Percentiles rank a stretch among this genome's conserved stretches.
Evolutionary conservation across 92 coral and sea anemone species (phyloP).

Genomic region (Virgularia gustaviana): DNA sequence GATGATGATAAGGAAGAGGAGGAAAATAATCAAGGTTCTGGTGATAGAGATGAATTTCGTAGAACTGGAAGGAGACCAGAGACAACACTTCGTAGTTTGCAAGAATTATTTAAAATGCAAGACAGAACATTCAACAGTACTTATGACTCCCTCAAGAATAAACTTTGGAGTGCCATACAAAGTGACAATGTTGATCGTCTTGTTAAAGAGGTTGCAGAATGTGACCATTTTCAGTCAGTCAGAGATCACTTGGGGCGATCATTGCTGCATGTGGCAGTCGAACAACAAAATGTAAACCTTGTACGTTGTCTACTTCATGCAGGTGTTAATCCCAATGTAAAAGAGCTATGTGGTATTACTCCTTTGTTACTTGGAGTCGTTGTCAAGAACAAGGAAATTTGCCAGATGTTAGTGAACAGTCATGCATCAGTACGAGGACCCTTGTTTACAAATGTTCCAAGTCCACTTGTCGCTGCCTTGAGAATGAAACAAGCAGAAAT

Average conservation of each 20-base stretch:
- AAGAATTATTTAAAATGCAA: not conserved
- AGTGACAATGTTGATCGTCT: slow-evolving; percentile 14
- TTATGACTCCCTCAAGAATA: slow-evolving; percentile 1
- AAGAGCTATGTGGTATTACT: slow-evolving; percentile 24
- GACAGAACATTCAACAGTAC: slow-evolving; percentile 32
- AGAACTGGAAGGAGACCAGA: not conserved
- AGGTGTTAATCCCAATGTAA: slow-evolving; percentile 18
- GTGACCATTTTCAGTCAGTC: not conserved
- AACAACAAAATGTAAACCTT: slow-evolving; percentile 1
- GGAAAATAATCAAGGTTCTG: not conserved
- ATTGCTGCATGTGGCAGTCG: slow-evolving; percentile 23
- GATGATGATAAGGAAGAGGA: not conserved
- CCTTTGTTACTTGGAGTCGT: slow-evolving; percentile 1
- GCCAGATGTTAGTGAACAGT: slow-evolving; percentile 7
- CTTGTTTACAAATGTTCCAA: slow-evolving; percentile 42
- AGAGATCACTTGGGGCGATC: slow-evolving; percentile 18
- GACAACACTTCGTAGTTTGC: not conserved
- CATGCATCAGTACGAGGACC: slow-evolving; percentile 32
- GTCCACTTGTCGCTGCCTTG: slow-evolving; percentile 41
- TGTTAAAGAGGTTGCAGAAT: slow-evolving; percentile 15
- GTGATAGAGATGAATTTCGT: not conserved
- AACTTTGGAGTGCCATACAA: slow-evolving; percentile 24
- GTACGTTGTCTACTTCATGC: slow-evolving; percentile 4
- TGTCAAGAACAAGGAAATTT: slow-evolving; percentile 1
- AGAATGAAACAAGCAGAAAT: slow-evolving; percentile 49